phyloP scores from a whole-genome alignment of 1,140 invertebrate species.

The Oryctes rhinoceros region DNA sequence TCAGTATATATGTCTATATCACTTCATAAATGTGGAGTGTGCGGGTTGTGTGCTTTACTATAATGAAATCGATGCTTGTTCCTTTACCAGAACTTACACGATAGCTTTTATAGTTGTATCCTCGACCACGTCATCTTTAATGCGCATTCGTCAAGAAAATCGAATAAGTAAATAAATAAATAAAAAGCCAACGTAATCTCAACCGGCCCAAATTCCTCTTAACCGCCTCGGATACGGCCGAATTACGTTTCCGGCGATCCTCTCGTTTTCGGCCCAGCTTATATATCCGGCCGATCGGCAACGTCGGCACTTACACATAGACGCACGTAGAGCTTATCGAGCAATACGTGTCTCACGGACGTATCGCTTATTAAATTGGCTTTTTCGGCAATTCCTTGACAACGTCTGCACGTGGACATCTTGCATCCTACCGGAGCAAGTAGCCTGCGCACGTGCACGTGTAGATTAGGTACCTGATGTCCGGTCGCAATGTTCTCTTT shows the following conservation, averaged over 20 bases:
- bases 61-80: no score
- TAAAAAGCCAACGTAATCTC: neutral
- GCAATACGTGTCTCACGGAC: slow-evolving; percentile 43
- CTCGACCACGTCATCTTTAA: no score
- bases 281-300: neutral
- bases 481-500: neutral
- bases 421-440: neutral
- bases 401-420: neutral
- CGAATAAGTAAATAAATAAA: no score
- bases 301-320: neutral
- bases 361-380: slow-evolving; percentile 50
- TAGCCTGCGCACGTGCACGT: no score
- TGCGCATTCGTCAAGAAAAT: no score
- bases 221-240: neutral
- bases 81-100: no score
- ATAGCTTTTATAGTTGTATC: no score
- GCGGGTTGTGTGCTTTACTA: no score
- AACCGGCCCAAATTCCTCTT: neutral
- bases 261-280: neutral
- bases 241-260: neutral
- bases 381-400: slow-evolving; percentile 45
- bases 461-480: neutral
- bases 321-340: slow-evolving; percentile 38
- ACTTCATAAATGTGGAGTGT: no score
- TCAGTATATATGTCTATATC: no score